Evolutionary conservation across 2,797 vertebrate genomes (phyloP).

Genomic region (Neostethus bicornis): DNA sequence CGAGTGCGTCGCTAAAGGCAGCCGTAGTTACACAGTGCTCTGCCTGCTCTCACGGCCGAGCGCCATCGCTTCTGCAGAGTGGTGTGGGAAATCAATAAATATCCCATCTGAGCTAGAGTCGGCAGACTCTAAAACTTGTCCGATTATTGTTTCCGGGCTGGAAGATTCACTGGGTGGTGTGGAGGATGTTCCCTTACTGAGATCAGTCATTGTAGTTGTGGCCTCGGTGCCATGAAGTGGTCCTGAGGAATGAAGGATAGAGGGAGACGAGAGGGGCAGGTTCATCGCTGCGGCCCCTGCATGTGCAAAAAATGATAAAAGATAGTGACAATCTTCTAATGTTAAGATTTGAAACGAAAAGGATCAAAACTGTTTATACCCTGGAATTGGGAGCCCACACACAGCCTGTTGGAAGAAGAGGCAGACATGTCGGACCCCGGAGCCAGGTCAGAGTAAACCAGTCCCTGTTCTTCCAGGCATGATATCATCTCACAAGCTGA

Average conservation of each 20-base stretch:
- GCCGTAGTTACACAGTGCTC: slow-evolving; percentile 83
- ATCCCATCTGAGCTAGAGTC: slow-evolving; percentile 95
- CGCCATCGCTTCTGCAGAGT: slow-evolving; percentile 80
- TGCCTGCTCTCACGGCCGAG: slow-evolving; percentile 84
- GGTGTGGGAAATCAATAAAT: slow-evolving; percentile 94
- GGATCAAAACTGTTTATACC: slow-evolving; percentile 49
- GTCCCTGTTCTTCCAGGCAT: slow-evolving; percentile 87
- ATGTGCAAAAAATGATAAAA: slow-evolving; percentile 61
- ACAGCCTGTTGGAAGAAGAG: slow-evolving; percentile 76
- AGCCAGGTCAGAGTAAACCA: slow-evolving; percentile 76
- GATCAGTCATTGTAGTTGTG: slow-evolving; percentile 73
- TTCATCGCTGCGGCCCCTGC: slow-evolving; percentile 56
- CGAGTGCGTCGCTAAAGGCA: slow-evolving; percentile 23
- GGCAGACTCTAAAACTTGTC: slow-evolving; percentile 89
- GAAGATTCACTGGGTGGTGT: slow-evolving; percentile 85
- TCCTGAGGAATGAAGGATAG: slow-evolving; percentile 79
- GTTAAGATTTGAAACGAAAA: slow-evolving; percentile 3
- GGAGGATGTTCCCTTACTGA: slow-evolving; percentile 77
- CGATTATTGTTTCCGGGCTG: slow-evolving; percentile 93
- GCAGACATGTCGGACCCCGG: slow-evolving; percentile 72
- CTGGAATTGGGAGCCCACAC: slow-evolving; percentile 74
- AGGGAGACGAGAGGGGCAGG: slow-evolving; percentile 75
- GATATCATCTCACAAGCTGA: slow-evolving; percentile 95
- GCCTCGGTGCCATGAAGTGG: slow-evolving; percentile 82
- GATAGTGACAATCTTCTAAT: slow-evolving; percentile 31